Conservation (phyloP, 2,113 vertebrate genomes). For the Nibea albiflora region DNA sequence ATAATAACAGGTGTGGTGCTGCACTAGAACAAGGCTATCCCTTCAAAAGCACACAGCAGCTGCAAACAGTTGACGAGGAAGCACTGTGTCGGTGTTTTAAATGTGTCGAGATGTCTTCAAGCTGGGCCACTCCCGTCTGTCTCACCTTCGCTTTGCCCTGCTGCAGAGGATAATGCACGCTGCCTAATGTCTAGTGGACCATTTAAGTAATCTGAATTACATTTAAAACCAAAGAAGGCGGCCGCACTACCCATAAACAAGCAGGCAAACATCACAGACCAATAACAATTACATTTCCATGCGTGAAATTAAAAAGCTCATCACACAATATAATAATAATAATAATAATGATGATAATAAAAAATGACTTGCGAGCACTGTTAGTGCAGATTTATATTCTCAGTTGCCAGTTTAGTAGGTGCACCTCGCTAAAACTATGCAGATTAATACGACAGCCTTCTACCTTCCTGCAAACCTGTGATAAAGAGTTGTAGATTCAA, state of each 20-base stretch:
- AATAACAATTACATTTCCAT: slow-evolving; percentile 22
- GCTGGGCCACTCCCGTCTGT: neutral
- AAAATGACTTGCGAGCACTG: neutral
- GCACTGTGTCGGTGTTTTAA: slow-evolving; percentile 14
- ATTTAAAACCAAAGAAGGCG: neutral
- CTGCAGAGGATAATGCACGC: slow-evolving; percentile 36
- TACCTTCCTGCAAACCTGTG: neutral
- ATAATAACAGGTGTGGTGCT: neutral
- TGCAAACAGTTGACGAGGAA: slow-evolving; percentile 29
- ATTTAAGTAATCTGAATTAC: slow-evolving; percentile 1
- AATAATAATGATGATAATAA: no score
- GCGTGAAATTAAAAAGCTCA: neutral
- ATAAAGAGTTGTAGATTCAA: neutral
- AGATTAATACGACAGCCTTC: neutral
- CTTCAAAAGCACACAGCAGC: neutral
- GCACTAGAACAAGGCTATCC: neutral
- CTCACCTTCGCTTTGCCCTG: slow-evolving; percentile 65
- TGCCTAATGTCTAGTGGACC: slow-evolving; percentile 42
- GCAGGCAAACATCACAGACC: neutral
- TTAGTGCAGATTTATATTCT: slow-evolving; percentile 3
- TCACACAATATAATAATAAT: neutral
- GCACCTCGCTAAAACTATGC: neutral
- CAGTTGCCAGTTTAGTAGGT: slow-evolving; percentile 16
- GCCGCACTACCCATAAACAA: neutral
- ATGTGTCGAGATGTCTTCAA: neutral